These are phyloP conservation scores for Acanthosoma haemorrhoidale DNA, from an alignment of 2,888 invertebrate genomes.

Conservation along the genomic window DNA sequence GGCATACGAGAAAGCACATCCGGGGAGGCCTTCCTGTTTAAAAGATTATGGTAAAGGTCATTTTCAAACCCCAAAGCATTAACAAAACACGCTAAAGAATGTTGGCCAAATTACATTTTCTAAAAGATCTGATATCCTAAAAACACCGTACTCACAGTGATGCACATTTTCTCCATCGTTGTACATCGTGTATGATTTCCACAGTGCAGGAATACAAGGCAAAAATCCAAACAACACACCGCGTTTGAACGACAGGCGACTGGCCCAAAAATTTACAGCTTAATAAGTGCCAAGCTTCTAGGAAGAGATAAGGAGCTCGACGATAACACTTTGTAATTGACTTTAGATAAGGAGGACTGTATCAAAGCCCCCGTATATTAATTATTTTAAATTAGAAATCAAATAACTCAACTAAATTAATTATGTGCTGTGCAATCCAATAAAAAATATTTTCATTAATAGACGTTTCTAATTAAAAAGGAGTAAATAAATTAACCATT, in stretches of 20 bases:
- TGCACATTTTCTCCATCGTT: constrained; percentile 7
- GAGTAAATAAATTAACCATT: too few relatives aligned
- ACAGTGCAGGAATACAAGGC: too few relatives aligned
- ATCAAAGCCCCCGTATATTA: neutral
- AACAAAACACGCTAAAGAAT: too few relatives aligned
- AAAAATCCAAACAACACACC: neutral
- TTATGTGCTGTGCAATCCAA: neutral
- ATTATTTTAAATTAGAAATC: constrained; percentile 2
- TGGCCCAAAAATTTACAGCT: neutral
- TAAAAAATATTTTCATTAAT: neutral
- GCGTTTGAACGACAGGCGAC: neutral
- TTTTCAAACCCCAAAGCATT: too few relatives aligned
- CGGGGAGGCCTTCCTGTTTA: too few relatives aligned
- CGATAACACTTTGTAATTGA: constrained; percentile 7
- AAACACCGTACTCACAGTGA: too few relatives aligned
- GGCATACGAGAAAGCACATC: too few relatives aligned
- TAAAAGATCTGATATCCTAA: too few relatives aligned
- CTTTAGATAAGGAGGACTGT: neutral
- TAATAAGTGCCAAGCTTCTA: constrained; percentile 8
- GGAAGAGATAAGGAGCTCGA: neutral
- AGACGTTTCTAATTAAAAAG: neutral
- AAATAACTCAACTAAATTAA: constrained; percentile 1
- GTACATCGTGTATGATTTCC: too few relatives aligned
- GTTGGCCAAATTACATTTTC: too few relatives aligned
- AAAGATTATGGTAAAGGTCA: too few relatives aligned